phyloP scores from a whole-genome alignment of 1,140 invertebrate species.

The Platyscapa corneri region DNA sequence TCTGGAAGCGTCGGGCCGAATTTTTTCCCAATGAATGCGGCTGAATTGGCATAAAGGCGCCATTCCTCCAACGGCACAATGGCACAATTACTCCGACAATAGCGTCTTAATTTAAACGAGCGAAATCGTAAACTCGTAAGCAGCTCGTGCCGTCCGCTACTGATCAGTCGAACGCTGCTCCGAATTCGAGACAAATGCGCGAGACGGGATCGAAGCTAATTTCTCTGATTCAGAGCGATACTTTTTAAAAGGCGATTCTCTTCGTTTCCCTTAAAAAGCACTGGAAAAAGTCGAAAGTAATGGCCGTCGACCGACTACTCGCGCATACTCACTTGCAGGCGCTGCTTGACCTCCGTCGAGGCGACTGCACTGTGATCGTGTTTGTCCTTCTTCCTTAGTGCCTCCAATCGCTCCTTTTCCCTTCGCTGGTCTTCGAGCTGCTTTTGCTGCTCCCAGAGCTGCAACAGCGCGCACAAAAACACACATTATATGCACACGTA shows the following conservation, averaged over 20 bases:
- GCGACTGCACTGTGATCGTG: conserved; percentile 96
- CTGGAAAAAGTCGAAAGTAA: too few relatives aligned
- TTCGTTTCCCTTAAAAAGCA: too few relatives aligned
- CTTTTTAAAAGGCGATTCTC: background rate
- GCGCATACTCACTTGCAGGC: conserved; percentile 82
- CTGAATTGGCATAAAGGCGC: too few relatives aligned
- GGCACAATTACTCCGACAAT: too few relatives aligned
- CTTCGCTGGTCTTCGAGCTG: conserved; percentile 81
- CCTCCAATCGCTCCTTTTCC: conserved; percentile 87
- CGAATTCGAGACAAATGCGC: background rate
- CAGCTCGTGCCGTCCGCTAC: too few relatives aligned
- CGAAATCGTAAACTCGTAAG: too few relatives aligned
- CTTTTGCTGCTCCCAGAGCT: conserved; percentile 89
- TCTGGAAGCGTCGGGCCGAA: too few relatives aligned
- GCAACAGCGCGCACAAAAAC: conserved; percentile 49
- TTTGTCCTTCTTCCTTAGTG: conserved; percentile 92
- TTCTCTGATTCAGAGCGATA: background rate
- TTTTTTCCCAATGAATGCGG: too few relatives aligned
- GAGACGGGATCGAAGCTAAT: background rate
- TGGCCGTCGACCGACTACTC: too few relatives aligned
- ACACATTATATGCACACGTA: background rate
- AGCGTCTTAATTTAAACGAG: too few relatives aligned
- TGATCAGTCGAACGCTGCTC: background rate
- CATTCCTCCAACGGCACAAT: too few relatives aligned
- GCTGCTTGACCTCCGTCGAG: conserved; percentile 96